phyloP scores from a whole-genome alignment of 2,797 vertebrate species.

The Toxotes lorentzi region DNA sequence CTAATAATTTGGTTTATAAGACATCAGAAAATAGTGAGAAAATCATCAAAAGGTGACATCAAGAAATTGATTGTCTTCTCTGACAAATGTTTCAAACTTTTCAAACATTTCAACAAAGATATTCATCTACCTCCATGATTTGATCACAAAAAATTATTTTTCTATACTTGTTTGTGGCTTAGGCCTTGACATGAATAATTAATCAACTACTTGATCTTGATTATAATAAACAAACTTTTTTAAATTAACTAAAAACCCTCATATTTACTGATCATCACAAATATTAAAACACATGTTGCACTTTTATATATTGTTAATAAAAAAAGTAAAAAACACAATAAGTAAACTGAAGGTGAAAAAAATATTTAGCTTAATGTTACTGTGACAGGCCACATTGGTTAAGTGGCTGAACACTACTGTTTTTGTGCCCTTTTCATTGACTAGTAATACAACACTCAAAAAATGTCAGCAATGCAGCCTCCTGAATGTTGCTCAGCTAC shows the following conservation, averaged over 20 bases:
- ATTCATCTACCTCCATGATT: background rate
- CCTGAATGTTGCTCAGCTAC: constrained; percentile 13
- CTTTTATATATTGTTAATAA: background rate
- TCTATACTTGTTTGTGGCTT: background rate
- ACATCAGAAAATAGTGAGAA: too few species aligned
- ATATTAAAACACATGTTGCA: too few species aligned
- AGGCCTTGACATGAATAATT: background rate
- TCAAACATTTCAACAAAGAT: too few species aligned
- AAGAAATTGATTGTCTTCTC: background rate
- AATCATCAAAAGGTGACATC: too few species aligned
- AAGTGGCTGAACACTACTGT: background rate
- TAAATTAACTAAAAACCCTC: too few species aligned
- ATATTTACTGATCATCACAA: too few species aligned
- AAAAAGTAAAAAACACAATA: background rate
- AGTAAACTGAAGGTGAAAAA: background rate
- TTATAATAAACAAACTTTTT: background rate
- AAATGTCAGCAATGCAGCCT: constrained; percentile 33
- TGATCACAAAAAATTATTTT: background rate
- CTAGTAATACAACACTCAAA: background rate
- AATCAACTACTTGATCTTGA: background rate
- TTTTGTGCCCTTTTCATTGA: background rate
- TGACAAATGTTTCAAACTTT: background rate
- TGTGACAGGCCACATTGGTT: background rate
- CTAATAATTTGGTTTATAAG: background rate
- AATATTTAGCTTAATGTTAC: background rate